A percentile compares a stretch with the other conserved stretches of the same genome.
These are phyloP conservation scores for Psilopogon haemacephalus DNA, from an alignment of 2,113 vertebrate genomes.

Conservation along the genomic window DNA sequence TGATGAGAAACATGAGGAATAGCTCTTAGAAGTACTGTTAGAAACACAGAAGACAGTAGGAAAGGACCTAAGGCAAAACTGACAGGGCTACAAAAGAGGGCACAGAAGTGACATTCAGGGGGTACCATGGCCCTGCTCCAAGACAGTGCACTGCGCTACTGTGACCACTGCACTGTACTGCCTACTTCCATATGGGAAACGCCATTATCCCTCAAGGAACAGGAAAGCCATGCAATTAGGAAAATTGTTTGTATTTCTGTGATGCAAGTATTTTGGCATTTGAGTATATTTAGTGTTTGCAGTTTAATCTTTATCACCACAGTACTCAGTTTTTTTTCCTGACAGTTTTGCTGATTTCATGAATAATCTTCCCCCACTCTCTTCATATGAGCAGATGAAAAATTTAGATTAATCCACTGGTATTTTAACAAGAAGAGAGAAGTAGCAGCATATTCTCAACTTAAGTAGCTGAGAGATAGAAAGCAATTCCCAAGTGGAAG, in stretches of 20 bases:
- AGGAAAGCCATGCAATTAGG: neutral
- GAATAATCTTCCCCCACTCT: neutral
- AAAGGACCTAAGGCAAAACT: neutral
- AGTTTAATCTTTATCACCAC: neutral
- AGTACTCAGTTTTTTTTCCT: neutral
- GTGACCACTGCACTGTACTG: fast-evolving
- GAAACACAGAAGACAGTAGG: fast-evolving
- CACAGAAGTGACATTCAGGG: neutral
- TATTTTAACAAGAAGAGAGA: neutral
- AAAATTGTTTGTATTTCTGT: neutral
- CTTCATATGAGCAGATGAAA: neutral
- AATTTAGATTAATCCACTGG: neutral
- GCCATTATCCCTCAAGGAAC: neutral
- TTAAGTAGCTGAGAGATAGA: neutral
- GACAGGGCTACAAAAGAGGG: neutral
- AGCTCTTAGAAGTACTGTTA: neutral
- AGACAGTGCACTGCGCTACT: neutral
- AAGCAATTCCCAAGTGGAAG: neutral
- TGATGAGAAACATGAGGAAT: neutral
- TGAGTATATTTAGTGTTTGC: neutral
- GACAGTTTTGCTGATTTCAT: neutral
- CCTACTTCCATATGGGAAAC: neutral
- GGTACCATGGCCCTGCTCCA: neutral
- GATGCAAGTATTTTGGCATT: neutral
- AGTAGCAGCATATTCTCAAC: neutral